Percentiles rank a stretch among this genome's conserved stretches.
Evolutionary conservation across 1,140 invertebrate species (phyloP).

Genomic region (Macrobrachium rosenbergii): DNA sequence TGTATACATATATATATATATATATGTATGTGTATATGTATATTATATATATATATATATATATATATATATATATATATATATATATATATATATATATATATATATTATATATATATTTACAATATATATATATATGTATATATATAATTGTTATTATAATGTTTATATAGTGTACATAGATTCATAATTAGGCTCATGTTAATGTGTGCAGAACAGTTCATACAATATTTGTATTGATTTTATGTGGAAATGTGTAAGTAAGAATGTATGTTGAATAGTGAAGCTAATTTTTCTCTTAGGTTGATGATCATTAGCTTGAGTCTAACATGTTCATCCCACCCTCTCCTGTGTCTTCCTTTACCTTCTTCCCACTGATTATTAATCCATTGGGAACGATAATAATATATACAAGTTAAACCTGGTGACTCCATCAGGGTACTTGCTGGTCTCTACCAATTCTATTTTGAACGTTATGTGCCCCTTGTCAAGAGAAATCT

Average conservation of each 20-base stretch:
- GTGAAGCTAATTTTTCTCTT: constrained; percentile 9
- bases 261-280: constrained; percentile 7
- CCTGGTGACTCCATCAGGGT: background rate
- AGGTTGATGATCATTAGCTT: constrained; percentile 8
- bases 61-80: background rate
- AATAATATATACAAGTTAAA: constrained; percentile 9
- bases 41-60: background rate
- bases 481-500: too few species aligned
- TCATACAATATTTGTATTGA: constrained; percentile 22
- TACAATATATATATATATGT: background rate
- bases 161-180: constrained; percentile 19
- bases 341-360: constrained; percentile 47
- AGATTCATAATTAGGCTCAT: constrained; percentile 2
- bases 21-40: background rate
- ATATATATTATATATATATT: background rate
- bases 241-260: constrained; percentile 23
- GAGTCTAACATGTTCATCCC: constrained; percentile 17
- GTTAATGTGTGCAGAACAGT: constrained; percentile 26
- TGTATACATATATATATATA: constrained; percentile 17
- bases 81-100: constrained; percentile 19
- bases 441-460: too few species aligned
- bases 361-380: constrained; percentile 27
- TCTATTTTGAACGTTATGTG: too few species aligned
- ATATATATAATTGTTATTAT: too few species aligned
- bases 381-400: constrained; percentile 30